phyloP scores from a whole-genome alignment of 2,888 invertebrate genomes.

The Rambutsinella grinnellia region DNA sequence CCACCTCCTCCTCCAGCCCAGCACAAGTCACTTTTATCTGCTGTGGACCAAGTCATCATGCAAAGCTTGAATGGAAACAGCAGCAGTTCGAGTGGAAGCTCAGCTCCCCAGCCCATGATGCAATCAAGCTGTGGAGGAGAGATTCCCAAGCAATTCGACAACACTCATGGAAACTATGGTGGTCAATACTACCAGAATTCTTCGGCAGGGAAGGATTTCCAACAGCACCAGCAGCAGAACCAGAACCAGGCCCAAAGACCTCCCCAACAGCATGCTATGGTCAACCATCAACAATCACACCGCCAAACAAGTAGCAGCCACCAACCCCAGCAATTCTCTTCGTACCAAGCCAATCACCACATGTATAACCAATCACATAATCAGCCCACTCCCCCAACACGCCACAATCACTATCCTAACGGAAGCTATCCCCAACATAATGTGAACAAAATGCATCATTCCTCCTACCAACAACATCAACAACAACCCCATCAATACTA shows the following conservation, averaged over 20 bases:
- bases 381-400: slow-evolving; percentile 24
- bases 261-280: slow-evolving; percentile 31
- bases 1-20: slow-evolving; percentile 50
- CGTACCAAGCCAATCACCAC: no score
- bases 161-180: slow-evolving; percentile 10
- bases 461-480: slow-evolving; percentile 4
- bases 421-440: slow-evolving; percentile 31
- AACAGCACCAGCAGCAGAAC: slow-evolving; percentile 42
- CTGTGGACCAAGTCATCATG: slow-evolving; percentile 60
- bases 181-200: slow-evolving; percentile 19
- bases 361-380: slow-evolving; percentile 16
- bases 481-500: slow-evolving; percentile 15
- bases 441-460: slow-evolving; percentile 6
- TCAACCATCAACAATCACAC: slow-evolving; percentile 19
- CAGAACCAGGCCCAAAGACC: slow-evolving; percentile 7
- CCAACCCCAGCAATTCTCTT: slow-evolving; percentile 19
- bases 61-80: slow-evolving; percentile 55
- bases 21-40: slow-evolving; percentile 52
- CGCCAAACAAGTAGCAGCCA: not conserved
- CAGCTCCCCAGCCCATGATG: slow-evolving; percentile 18
- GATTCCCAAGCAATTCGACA: slow-evolving; percentile 11
- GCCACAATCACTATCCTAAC: slow-evolving; percentile 46
- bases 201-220: slow-evolving; percentile 20
- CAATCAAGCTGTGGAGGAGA: slow-evolving; percentile 3
- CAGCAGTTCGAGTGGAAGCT: slow-evolving; percentile 32